Conservation (phyloP, 2,888 invertebrate genomes). For the Bruchidius siliquastri region DNA sequence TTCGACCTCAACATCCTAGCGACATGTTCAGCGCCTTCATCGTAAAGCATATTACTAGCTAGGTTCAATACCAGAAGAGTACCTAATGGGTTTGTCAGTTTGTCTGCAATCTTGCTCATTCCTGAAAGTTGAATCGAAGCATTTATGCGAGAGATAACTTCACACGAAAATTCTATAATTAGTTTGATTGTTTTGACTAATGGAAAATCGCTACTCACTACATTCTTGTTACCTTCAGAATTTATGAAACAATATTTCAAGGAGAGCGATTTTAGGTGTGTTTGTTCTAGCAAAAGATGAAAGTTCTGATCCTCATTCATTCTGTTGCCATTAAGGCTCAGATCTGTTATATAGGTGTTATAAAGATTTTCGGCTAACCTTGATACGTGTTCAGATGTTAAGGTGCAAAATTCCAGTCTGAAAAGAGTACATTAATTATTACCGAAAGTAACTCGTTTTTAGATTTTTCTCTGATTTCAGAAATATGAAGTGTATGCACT, state of each 20-base stretch:
- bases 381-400: constrained; percentile 32
- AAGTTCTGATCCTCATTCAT: constrained; percentile 36
- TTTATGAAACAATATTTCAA: constrained; percentile 40
- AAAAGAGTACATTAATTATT: constrained; percentile 2
- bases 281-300: constrained; percentile 31
- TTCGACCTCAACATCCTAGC: constrained; percentile 39
- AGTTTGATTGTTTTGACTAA: too few relatives aligned
- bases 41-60: constrained; percentile 40
- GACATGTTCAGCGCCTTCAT: constrained; percentile 34
- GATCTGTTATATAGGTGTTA: constrained; percentile 11
- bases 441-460: background rate
- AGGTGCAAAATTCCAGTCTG: constrained; percentile 39
- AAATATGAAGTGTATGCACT: too few relatives aligned
- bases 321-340: constrained; percentile 35
- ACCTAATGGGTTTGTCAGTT: constrained; percentile 21
- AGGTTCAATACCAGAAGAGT: constrained; percentile 39
- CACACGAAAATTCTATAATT: too few relatives aligned
- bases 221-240: constrained; percentile 11
- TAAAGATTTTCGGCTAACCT: background rate
- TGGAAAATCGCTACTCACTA: background rate
- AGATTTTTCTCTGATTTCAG: too few relatives aligned
- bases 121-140: constrained; percentile 14
- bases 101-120: constrained; percentile 30
- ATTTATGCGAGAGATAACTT: too few relatives aligned
- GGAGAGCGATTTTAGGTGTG: constrained; percentile 32